Evolutionary conservation across 2,113 vertebrate genomes (phyloP).

Genomic region (Hiodon tergisus): DNA sequence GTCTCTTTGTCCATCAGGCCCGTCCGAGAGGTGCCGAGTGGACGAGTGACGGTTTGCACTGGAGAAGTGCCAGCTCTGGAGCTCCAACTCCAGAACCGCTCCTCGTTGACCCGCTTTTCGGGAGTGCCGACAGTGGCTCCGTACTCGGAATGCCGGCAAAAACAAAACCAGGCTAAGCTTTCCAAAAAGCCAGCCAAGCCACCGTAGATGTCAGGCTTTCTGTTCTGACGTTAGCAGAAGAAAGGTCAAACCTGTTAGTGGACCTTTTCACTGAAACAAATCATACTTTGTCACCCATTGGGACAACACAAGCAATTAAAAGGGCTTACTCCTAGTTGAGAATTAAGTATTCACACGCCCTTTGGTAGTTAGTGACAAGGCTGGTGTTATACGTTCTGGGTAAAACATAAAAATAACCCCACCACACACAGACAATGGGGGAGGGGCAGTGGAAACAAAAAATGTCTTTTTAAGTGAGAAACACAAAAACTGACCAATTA

Average conservation of each 20-base stretch:
- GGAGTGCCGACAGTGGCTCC: too few species aligned
- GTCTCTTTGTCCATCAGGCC: constrained; percentile 45
- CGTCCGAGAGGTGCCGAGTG: constrained; percentile 51
- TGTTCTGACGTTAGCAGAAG: constrained; percentile 4
- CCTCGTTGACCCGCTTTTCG: not conserved
- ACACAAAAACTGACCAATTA: constrained; percentile 10
- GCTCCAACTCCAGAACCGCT: constrained; percentile 27
- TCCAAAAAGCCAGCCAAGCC: constrained; percentile 5
- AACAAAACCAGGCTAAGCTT: constrained; percentile 11
- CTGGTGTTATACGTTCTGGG: not conserved
- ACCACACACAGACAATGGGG: constrained; percentile 3
- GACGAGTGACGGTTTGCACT: constrained; percentile 38
- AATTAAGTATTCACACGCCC: not conserved
- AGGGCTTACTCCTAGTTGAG: not conserved
- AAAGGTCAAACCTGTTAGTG: constrained; percentile 33
- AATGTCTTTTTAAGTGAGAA: constrained; percentile 11
- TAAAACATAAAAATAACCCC: not conserved
- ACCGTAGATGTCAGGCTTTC: constrained; percentile 10
- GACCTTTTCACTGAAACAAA: constrained; percentile 26
- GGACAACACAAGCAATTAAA: constrained; percentile 20
- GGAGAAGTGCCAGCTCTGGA: constrained; percentile 21
- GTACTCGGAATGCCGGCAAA: not conserved
- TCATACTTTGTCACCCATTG: constrained; percentile 2
- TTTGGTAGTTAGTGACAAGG: constrained; percentile 14
- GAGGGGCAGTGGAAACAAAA: constrained; percentile 14